Base-by-base conservation (phyloP, 2,888 invertebrate genomes). In the Acronicta alni region DNA sequence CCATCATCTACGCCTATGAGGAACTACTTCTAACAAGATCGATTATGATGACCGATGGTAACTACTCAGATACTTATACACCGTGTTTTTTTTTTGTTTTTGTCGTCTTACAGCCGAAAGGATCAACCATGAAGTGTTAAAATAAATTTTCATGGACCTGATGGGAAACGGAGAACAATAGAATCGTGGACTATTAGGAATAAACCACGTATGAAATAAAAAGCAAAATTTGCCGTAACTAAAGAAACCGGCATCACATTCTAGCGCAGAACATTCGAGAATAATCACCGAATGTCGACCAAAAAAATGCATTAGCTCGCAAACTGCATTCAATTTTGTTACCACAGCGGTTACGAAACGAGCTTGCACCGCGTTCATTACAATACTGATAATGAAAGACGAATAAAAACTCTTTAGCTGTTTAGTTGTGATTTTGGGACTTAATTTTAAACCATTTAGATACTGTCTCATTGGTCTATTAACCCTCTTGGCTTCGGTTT, bases 21-120 rank as follows among this genome's bases (percentile, higher is more conserved):
- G 69, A 72, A 67, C 35, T 47, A 26, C 37, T 57, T 38, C 17
- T 18, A 60, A 61, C 39, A 20, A 72, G 72, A 67, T 57, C 44
- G 44, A 65, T 15, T 20, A 14, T 0, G 17, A 44, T 41, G 41
- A 47, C 5, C 39, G 49, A 47, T 52, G 47, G 46, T 54, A 42
- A 9, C 48, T 48, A 26, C 45, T 57, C 42, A 38, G 44, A n/a
- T 30, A 17, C 14, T 3, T 18, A 23, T 23, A 7, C 23, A 1
- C 5, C 23, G 23, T 7, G 23, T 7, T 23, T 23, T 23, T 7
- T 23, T 23, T 7, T 23, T 5, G 23, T 23, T 7, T 23, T 23
- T 23, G 4, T 6, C 3, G n/a, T n/a, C n/a, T n/a, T n/a, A n/a
- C n/a, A n/a, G n/a, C n/a, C n/a, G n/a, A n/a, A n/a, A n/a, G n/a